These are phyloP conservation scores for Eilema depressum DNA, from an alignment of 2,888 invertebrate species.

Conservation along the genomic window DNA sequence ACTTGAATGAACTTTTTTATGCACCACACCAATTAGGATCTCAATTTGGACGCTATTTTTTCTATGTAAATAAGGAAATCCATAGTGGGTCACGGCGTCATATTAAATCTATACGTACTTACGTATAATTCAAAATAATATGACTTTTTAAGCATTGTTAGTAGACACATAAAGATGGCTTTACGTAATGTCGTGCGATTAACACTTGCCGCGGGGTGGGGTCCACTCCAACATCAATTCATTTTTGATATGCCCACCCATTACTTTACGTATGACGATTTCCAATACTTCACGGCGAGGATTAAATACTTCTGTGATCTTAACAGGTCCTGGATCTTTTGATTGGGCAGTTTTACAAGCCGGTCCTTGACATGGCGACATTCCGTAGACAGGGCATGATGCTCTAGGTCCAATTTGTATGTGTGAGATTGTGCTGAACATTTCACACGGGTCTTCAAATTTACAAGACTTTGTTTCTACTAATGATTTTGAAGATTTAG, in stretches of 20 bases:
- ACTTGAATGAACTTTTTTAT: too few species aligned
- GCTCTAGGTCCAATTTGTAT: conserved; percentile 72
- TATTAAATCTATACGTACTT: not conserved
- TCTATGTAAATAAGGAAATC: not conserved
- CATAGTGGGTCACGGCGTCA: not conserved
- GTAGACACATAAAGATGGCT: not conserved
- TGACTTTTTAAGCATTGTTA: not conserved
- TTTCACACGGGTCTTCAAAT: conserved; percentile 41
- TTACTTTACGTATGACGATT: conserved; percentile 75
- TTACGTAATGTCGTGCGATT: conserved; percentile 50
- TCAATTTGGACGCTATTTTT: too few species aligned
- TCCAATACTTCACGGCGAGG: conserved; percentile 81
- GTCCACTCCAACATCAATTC: conserved; percentile 83
- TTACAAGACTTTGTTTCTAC: conserved; percentile 61
- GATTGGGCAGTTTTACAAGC: conserved; percentile 67
- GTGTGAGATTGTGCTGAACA: conserved; percentile 67
- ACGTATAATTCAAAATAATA: too few species aligned
- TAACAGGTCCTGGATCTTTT: conserved; percentile 67
- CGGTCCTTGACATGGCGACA: conserved; percentile 74
- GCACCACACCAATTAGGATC: too few species aligned
- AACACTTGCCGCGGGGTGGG: conserved; percentile 69
- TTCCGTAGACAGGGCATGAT: conserved; percentile 70
- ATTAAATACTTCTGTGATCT: conserved; percentile 71
- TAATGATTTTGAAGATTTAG: conserved; percentile 54
- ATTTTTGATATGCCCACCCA: conserved; percentile 76